Evolutionary conservation across 2,888 invertebrate species (phyloP).

Genomic region (Argynnis bischoffii): DNA sequence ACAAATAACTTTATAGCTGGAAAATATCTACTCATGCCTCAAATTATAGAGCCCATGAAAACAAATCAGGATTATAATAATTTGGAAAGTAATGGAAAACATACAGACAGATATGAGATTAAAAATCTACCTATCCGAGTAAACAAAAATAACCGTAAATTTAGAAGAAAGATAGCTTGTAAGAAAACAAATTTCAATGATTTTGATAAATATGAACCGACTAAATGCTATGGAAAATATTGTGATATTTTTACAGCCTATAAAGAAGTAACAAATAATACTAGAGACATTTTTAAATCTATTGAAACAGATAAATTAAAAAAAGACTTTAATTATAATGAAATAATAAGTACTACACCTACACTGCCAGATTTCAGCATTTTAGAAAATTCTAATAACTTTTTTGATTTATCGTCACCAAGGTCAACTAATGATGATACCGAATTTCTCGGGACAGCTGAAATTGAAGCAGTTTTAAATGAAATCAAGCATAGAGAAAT

Average conservation of each 20-base stretch:
- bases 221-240: slow-evolving; percentile 10
- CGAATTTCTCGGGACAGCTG: slow-evolving; percentile 45
- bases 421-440: slow-evolving; percentile 15
- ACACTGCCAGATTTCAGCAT: background rate
- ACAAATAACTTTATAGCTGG: slow-evolving; percentile 43
- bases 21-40: slow-evolving; percentile 1
- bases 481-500: slow-evolving; percentile 57
- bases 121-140: background rate
- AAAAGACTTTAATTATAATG: background rate
- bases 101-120: too few relatives aligned
- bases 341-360: slow-evolving; percentile 2
- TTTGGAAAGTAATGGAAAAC: background rate
- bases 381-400: slow-evolving; percentile 7
- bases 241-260: background rate
- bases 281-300: background rate
- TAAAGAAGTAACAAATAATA: slow-evolving; percentile 6
- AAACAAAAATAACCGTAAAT: slow-evolving; percentile 22
- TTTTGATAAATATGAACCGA: slow-evolving; percentile 25
- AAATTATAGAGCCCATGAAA: slow-evolving; percentile 22
- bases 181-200: slow-evolving; percentile 30
- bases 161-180: slow-evolving; percentile 32
- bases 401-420: slow-evolving; percentile 9
- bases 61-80: background rate
- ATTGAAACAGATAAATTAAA: background rate
- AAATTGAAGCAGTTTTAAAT: slow-evolving; percentile 58